Percentiles rank a stretch among this genome's conserved stretches.
Evolutionary conservation across 1,140 invertebrate species (phyloP).

Genomic region (Thalassaphorura encarpata): DNA sequence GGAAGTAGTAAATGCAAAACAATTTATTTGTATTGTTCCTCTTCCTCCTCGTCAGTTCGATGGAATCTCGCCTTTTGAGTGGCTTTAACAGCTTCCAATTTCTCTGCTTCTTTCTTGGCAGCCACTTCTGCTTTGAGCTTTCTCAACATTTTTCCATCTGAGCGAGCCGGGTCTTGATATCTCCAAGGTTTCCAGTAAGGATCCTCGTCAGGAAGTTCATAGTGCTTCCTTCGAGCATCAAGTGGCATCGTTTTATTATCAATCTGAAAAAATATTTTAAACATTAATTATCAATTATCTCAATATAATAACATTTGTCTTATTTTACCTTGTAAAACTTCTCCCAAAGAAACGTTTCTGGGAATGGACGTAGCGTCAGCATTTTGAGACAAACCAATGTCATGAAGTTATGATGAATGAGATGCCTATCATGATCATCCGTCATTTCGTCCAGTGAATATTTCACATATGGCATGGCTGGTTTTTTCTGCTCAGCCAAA

Average conservation of each 20-base stretch:
- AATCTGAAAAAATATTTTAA: no score
- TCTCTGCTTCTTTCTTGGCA: slow-evolving; percentile 5
- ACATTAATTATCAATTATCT: no score
- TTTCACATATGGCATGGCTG: slow-evolving; percentile 53
- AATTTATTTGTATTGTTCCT: no score
- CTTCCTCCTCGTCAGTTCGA: no score
- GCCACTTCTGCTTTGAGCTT: neutral
- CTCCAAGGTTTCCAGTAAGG: slow-evolving; percentile 1
- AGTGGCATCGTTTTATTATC: slow-evolving; percentile 49
- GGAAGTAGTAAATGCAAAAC: no score
- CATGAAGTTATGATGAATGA: slow-evolving; percentile 59
- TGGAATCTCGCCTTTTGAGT: no score
- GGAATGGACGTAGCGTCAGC: slow-evolving; percentile 49
- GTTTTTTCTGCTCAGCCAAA: slow-evolving; percentile 34
- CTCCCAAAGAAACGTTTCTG: slow-evolving; percentile 64
- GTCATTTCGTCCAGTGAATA: slow-evolving; percentile 55
- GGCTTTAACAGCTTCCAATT: no score
- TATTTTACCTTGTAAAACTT: slow-evolving; percentile 56
- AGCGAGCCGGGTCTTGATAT: neutral
- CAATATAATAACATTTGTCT: no score
- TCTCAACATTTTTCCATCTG: neutral
- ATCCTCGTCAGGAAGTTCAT: slow-evolving; percentile 42
- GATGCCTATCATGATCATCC: slow-evolving; percentile 48
- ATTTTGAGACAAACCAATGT: slow-evolving; percentile 38
- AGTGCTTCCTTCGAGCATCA: slow-evolving; percentile 53